A percentile compares a stretch with the other conserved stretches of the same genome.
Evolutionary conservation across 2,888 invertebrate species (phyloP).

Genomic region (Timandra comae): DNA sequence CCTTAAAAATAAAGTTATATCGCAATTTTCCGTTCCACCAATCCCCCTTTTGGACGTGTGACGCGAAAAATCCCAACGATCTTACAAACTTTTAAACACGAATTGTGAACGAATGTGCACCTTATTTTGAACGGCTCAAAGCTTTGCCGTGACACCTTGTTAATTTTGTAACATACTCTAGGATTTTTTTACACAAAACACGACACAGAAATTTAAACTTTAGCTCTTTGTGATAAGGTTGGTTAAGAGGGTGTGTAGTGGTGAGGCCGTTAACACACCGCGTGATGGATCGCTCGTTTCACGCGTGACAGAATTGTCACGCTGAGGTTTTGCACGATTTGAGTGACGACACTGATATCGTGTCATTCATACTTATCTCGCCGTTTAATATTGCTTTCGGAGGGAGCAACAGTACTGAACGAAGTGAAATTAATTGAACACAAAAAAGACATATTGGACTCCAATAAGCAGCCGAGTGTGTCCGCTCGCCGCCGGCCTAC

Average conservation of each 20-base stretch:
- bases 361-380: too few relatives aligned
- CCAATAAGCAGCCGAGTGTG: too few relatives aligned
- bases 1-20: slow-evolving; percentile 69
- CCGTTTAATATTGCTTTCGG: too few relatives aligned
- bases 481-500: too few relatives aligned
- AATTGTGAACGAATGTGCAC: slow-evolving; percentile 6
- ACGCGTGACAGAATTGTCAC: slow-evolving; percentile 64
- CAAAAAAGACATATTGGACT: too few relatives aligned
- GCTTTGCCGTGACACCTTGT: not conserved
- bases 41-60: slow-evolving; percentile 56
- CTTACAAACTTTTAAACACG: slow-evolving; percentile 19
- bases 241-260: slow-evolving; percentile 16
- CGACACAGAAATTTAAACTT: slow-evolving; percentile 17
- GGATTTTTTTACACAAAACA: slow-evolving; percentile 9
- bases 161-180: slow-evolving; percentile 35
- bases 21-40: slow-evolving; percentile 68
- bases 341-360: slow-evolving; percentile 26
- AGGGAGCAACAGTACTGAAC: too few relatives aligned
- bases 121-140: slow-evolving; percentile 2
- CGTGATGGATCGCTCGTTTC: slow-evolving; percentile 63
- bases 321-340: slow-evolving; percentile 53
- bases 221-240: slow-evolving; percentile 15
- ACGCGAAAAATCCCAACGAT: slow-evolving; percentile 45
- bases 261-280: slow-evolving; percentile 49
- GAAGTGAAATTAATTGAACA: too few relatives aligned